Conservation (phyloP, 2,888 invertebrate species). For the Xylota sylvarum region DNA sequence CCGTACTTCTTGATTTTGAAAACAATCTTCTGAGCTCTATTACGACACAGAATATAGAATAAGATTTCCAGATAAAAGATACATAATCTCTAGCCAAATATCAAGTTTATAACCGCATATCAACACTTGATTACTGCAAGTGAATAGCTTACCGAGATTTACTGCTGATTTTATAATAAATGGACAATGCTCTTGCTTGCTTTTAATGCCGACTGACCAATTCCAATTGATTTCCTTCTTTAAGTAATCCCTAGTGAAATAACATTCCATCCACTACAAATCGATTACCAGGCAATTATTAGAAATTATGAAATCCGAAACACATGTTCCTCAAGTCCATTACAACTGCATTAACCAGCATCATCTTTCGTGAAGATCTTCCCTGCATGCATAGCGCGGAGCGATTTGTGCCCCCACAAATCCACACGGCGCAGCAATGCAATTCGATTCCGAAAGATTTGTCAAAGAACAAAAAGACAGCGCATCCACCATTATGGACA, state of each 20-base stretch:
- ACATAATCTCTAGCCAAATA: too few species aligned
- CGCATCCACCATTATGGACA: constrained; percentile 56
- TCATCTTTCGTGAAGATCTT: constrained; percentile 60
- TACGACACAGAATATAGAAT: too few species aligned
- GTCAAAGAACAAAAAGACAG: constrained; percentile 48
- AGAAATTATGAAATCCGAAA: constrained; percentile 68
- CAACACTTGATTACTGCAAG: too few species aligned
- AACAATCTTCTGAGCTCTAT: too few species aligned
- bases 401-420: constrained; percentile 55
- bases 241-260: not conserved
- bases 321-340: constrained; percentile 68
- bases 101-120: too few species aligned
- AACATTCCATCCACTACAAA: constrained; percentile 30
- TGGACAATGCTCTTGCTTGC: not conserved
- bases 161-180: too few species aligned
- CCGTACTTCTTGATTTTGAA: too few species aligned
- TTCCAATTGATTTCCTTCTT: constrained; percentile 21
- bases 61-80: too few species aligned
- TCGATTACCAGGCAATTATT: constrained; percentile 69
- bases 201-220: not conserved
- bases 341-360: constrained; percentile 72
- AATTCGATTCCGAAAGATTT: constrained; percentile 64
- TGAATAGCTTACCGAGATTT: too few species aligned
- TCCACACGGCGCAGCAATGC: constrained; percentile 39
- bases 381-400: constrained; percentile 50